phyloP scores from a whole-genome alignment of 2,113 vertebrate genomes.

The Chloropsis hardwickii region DNA sequence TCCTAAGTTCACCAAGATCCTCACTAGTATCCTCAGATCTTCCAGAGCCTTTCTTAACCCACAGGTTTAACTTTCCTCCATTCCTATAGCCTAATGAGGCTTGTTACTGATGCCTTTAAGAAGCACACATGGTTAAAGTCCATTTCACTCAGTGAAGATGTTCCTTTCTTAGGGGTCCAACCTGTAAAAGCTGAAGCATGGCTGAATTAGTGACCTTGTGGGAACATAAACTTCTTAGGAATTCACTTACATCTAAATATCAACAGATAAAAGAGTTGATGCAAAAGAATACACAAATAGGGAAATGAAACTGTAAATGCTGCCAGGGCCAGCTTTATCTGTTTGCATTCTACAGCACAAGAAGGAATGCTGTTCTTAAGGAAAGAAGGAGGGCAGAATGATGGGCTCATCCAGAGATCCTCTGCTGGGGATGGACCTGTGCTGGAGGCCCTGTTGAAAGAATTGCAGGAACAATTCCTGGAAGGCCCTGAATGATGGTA shows the following conservation, averaged over 20 bases:
- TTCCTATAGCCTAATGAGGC: not conserved
- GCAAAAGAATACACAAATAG: not conserved
- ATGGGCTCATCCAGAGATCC: not conserved
- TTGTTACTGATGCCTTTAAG: not conserved
- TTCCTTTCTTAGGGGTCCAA: not conserved
- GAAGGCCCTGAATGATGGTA: not conserved
- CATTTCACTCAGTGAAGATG: not conserved
- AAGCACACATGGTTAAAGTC: not conserved
- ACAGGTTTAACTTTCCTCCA: not conserved
- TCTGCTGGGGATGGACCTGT: not conserved
- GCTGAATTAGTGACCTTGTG: not conserved
- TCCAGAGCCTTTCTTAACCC: not conserved
- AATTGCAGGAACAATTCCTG: not conserved
- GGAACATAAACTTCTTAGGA: not conserved
- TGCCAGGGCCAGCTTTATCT: not conserved
- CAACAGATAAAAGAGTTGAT: not conserved
- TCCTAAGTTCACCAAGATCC: not conserved
- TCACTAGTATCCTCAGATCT: not conserved
- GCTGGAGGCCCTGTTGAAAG: accelerated
- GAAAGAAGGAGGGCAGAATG: accelerated
- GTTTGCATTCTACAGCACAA: not conserved
- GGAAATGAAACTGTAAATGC: not conserved
- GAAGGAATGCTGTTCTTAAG: accelerated
- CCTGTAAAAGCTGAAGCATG: not conserved
- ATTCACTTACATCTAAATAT: not conserved